Evolutionary conservation across 2,888 invertebrate genomes (phyloP).

Genomic region (Diaprepes abbreviatus): DNA sequence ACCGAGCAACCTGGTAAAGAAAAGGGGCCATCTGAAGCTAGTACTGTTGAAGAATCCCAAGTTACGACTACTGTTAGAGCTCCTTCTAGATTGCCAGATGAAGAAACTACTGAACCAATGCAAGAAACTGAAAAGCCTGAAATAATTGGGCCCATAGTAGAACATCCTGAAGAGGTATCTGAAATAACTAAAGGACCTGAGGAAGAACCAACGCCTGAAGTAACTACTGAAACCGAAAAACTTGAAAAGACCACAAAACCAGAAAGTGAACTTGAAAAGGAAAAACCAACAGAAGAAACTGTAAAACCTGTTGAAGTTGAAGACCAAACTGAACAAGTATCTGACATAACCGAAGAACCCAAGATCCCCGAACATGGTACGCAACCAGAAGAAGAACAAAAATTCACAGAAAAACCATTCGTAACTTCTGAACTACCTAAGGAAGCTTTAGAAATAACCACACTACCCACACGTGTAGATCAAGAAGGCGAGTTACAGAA

Average conservation of each 20-base stretch:
- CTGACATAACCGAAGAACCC: conserved; percentile 21
- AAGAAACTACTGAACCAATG: neutral
- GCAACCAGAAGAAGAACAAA: neutral
- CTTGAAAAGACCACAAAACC: neutral
- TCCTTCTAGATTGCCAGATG: neutral
- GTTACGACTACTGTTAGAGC: neutral
- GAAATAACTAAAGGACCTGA: neutral
- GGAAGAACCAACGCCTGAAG: neutral
- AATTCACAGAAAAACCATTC: conserved; percentile 31
- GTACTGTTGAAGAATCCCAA: conserved; percentile 12
- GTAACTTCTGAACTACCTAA: neutral
- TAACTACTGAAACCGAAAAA: neutral
- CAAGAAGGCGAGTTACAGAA: conserved; percentile 41
- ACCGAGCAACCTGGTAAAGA: conserved; percentile 43
- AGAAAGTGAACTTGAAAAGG: neutral
- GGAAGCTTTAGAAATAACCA: neutral
- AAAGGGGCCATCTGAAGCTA: conserved; percentile 28
- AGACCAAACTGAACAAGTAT: neutral
- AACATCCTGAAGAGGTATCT: neutral
- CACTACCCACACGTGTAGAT: neutral
- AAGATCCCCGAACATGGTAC: conserved; percentile 2
- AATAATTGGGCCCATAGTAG: neutral
- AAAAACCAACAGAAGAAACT: conserved; percentile 1
- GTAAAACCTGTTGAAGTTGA: neutral
- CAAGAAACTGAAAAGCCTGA: conserved; percentile 1